phyloP scores from a whole-genome alignment of 2,113 vertebrate species.

The Ancistrus triradiatus region DNA sequence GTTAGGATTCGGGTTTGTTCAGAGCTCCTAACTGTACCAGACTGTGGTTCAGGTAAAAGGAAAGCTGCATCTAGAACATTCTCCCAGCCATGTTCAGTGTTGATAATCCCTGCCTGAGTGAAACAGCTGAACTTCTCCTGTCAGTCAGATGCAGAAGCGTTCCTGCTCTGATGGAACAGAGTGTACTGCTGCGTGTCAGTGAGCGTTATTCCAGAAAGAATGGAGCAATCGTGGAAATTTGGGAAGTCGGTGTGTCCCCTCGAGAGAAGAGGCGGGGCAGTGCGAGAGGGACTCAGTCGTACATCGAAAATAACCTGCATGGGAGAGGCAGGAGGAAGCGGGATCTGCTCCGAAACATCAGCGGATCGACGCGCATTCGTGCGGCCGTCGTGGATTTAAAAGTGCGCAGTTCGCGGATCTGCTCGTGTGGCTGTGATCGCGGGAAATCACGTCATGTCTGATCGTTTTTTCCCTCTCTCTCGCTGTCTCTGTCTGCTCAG shows the following conservation, averaged over 20 bases:
- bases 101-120: no score
- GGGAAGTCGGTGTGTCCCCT: slow-evolving; percentile 50
- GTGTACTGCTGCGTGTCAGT: background rate
- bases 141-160: no score
- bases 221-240: slow-evolving; percentile 56
- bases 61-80: no score
- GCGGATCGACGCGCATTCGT: slow-evolving; percentile 54
- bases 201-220: slow-evolving; percentile 34
- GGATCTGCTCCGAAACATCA: slow-evolving; percentile 36
- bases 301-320: slow-evolving; percentile 72
- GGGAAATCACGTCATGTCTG: slow-evolving; percentile 5
- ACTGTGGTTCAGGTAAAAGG: no score
- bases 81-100: no score
- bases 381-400: slow-evolving; percentile 65
- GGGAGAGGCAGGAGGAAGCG: slow-evolving; percentile 36
- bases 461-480: slow-evolving; percentile 18
- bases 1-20: no score
- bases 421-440: slow-evolving; percentile 21
- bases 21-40: no score
- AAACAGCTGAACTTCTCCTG: no score
- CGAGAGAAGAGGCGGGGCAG: slow-evolving; percentile 68
- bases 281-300: slow-evolving; percentile 62
- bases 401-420: slow-evolving; percentile 69
- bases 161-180: background rate
- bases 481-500: background rate